phyloP scores from a whole-genome alignment of 2,797 vertebrate genomes.

The Brotogeris chrysoptera region DNA sequence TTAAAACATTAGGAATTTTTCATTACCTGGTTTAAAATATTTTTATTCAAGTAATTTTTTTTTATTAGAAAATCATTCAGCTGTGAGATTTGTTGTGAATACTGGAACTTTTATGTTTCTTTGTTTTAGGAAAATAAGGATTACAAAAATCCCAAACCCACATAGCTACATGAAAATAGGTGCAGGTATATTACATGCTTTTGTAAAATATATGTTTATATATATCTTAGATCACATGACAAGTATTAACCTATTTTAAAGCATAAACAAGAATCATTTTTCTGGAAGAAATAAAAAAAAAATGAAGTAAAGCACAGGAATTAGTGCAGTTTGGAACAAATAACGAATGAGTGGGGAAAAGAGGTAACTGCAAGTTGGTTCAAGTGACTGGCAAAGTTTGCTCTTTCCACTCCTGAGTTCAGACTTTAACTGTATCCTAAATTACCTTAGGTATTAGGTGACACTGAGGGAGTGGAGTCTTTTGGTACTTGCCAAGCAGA shows the following conservation, averaged over 20 bases:
- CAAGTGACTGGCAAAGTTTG: not conserved
- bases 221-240: not conserved
- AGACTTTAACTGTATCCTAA: not conserved
- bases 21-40: not conserved
- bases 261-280: not conserved
- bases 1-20: not conserved
- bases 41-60: not conserved
- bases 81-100: not conserved
- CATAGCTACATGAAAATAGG: not conserved
- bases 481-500: not conserved
- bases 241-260: not conserved
- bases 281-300: not conserved
- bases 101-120: not conserved
- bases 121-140: not conserved
- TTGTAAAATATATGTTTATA: not conserved
- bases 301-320: not conserved
- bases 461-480: not conserved
- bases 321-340: not conserved
- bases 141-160: not conserved
- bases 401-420: not conserved
- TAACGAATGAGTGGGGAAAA: not conserved
- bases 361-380: not conserved
- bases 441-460: not conserved
- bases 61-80: not conserved
- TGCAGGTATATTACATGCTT: accelerated